Conservation (phyloP, 1,140 invertebrate species). For the Apolygus lucorum region DNA sequence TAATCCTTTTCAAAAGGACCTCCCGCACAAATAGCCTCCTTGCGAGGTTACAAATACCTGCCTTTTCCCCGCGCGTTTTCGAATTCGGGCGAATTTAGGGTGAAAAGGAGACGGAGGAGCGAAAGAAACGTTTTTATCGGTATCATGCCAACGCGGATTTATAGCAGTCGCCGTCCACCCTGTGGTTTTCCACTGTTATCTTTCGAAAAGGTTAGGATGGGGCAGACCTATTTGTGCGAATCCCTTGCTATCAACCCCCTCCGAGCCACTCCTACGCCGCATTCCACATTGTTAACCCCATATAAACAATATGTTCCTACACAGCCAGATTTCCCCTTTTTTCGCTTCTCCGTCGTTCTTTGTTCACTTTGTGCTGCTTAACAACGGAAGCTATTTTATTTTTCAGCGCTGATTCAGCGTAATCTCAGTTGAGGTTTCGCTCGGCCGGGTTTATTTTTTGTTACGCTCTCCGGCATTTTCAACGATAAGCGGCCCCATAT, state of each 20-base stretch:
- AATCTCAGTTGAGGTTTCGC: neutral
- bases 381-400: neutral
- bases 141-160: neutral
- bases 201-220: neutral
- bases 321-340: neutral
- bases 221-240: neutral
- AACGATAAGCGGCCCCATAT: no score
- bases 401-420: neutral
- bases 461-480: no score
- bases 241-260: neutral
- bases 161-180: neutral
- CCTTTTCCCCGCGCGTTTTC: no score
- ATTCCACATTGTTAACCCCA: neutral
- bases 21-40: no score
- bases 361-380: constrained; percentile 1
- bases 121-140: neutral
- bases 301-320: neutral
- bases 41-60: no score
- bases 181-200: neutral
- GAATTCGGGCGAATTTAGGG: no score
- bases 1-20: no score
- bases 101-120: no score
- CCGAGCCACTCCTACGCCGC: neutral
- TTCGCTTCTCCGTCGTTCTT: neutral
- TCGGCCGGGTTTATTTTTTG: no score